These are phyloP conservation scores for Odocoileus virginianus DNA, from an alignment of 2,113 vertebrate genomes.

Conservation along the genomic window DNA sequence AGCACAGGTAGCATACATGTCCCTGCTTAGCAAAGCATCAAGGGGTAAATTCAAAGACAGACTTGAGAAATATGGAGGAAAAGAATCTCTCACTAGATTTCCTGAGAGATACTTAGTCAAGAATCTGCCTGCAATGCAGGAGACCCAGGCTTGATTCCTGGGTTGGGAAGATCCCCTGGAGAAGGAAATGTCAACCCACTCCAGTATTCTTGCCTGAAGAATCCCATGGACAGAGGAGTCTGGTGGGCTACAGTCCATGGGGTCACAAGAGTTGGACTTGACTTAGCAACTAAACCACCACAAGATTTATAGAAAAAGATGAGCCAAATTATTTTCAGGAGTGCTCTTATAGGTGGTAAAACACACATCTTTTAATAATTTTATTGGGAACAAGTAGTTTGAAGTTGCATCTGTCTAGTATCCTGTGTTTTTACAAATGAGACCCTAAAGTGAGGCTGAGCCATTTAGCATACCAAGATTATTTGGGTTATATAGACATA, in stretches of 20 bases:
- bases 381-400: background rate
- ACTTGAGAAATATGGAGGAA: background rate
- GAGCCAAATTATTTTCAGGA: background rate
- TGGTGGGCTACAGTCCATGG: background rate
- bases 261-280: background rate
- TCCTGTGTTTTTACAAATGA: background rate
- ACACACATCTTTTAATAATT: background rate
- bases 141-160: background rate
- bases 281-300: background rate
- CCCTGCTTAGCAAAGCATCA: background rate
- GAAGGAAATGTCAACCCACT: background rate
- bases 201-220: background rate
- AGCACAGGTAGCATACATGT: background rate
- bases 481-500: background rate
- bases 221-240: background rate
- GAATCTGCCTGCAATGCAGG: background rate
- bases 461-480: background rate
- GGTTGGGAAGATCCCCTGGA: background rate
- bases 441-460: background rate
- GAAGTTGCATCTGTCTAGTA: background rate
- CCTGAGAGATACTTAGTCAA: background rate
- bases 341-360: background rate
- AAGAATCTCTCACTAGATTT: background rate
- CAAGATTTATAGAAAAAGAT: background rate
- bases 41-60: background rate